These are phyloP conservation scores for Alca torda DNA, from an alignment of 2,797 vertebrate species.

Conservation along the genomic window DNA sequence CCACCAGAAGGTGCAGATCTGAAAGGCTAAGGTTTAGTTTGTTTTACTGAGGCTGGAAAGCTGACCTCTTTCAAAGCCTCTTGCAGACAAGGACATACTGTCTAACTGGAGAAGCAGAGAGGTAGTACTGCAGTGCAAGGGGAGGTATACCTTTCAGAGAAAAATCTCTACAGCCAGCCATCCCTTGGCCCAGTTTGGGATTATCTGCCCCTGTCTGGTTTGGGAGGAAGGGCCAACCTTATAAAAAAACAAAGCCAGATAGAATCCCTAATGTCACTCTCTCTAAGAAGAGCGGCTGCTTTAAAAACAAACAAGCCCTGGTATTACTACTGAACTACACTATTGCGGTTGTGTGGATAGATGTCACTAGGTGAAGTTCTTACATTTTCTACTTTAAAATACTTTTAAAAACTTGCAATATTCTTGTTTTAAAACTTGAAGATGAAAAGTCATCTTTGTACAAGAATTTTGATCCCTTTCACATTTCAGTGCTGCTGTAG, in stretches of 20 bases:
- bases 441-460: neutral
- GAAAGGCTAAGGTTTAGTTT: neutral
- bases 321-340: neutral
- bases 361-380: neutral
- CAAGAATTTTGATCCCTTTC: neutral
- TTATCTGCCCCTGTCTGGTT: neutral
- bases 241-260: neutral
- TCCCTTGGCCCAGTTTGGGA: neutral
- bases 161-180: neutral
- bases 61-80: neutral
- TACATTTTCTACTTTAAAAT: neutral
- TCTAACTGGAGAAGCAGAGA: neutral
- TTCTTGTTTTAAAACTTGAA: neutral
- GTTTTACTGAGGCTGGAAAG: neutral
- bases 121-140: neutral
- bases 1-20: neutral
- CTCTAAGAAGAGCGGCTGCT: neutral
- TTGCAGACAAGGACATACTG: neutral
- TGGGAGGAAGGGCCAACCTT: neutral
- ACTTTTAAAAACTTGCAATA: neutral
- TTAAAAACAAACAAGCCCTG: neutral
- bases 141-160: neutral
- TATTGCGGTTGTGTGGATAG: neutral
- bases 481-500: neutral
- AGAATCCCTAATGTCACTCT: rapidly evolving